These are phyloP conservation scores for Exaiptasia diaphana DNA, from an alignment of 64 coral and sea anemone genomes.

Conservation along the genomic window DNA sequence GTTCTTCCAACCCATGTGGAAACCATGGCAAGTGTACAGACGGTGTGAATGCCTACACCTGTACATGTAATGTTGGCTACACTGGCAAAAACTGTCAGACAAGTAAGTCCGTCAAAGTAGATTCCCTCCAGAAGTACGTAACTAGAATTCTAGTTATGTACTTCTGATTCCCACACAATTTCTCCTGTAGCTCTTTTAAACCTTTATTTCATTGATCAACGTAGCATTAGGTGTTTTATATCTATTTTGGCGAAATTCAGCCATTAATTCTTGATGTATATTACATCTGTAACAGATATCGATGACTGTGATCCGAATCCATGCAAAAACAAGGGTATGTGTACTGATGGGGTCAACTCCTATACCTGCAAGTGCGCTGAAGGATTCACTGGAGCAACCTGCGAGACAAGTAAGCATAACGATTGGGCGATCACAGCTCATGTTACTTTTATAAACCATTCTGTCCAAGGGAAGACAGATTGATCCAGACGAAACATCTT, in stretches of 20 bases:
- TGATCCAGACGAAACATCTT: not conserved
- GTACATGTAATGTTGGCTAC: not conserved
- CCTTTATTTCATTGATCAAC: no score
- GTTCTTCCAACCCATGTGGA: not conserved
- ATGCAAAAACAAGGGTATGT: conserved; percentile 1
- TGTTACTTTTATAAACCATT: no score
- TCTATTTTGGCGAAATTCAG: no score
- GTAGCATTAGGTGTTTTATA: no score
- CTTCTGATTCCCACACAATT: no score
- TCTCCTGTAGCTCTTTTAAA: no score
- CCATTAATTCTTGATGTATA: no score
- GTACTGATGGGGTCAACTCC: not conserved
- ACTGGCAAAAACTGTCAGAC: not conserved
- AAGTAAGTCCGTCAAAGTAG: not conserved
- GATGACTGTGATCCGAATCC: not conserved
- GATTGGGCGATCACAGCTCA: not conserved
- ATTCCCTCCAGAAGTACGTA: no score
- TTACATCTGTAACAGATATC: not conserved
- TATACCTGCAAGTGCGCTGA: conserved; percentile 22
- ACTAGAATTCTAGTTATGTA: no score
- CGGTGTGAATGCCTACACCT: not conserved
- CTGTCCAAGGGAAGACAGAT: not conserved
- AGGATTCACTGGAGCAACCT: conserved; percentile 17
- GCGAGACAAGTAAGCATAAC: conserved; percentile 26
- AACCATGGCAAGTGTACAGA: not conserved